Base-by-base conservation (phyloP, 1,140 invertebrate species). In the Telenomus remus region DNA sequence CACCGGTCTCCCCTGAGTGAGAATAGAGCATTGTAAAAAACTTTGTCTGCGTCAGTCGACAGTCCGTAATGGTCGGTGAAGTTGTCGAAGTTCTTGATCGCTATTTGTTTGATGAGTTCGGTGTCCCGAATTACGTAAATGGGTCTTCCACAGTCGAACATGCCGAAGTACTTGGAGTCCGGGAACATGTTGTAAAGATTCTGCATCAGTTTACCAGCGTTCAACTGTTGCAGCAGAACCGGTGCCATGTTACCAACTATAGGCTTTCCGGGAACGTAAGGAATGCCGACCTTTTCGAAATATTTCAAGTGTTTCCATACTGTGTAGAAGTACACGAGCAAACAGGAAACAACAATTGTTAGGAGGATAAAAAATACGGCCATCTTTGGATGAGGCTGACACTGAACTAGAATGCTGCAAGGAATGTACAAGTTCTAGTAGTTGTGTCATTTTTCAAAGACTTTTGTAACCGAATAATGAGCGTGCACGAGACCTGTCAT, bases 61-160 rank as follows among this genome's bases (percentile, higher is more conserved):
- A 91, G 86, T 0, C 76, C 70, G 7, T 82, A 81, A 47, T 91
- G 90, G 69, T 93, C 89, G 0, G 86, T 81, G 74, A 93, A 94
- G 77, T 90, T 82, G 7, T 93, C 91, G 66, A 93, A 93, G 71
- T 93, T 90, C 79, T 92, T 92, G 0, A 93, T 86, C 0, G 88
- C 85, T 4, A 93, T 87, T 47, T 84, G 81, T 75, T 90, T 92
- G 12, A 93, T 90, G 0, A 92, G 39, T 39, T 92, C 90, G 0
- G 89, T 90, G 82, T 93, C 92, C 19, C 89, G 88, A 0, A 93
- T 77, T 10, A 93, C 57, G 8, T 92, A 75, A 4, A 89, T 77
- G 0, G 91, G 92, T 1, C 81, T 86, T 0, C 82, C 56, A 42
- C 91, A 89, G 51, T 91, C 89, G 50, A 85, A 91, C 9, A 88